Evolutionary conservation across 2,888 invertebrate species (phyloP).

Genomic region (Caenorhabditis doughertyi): DNA sequence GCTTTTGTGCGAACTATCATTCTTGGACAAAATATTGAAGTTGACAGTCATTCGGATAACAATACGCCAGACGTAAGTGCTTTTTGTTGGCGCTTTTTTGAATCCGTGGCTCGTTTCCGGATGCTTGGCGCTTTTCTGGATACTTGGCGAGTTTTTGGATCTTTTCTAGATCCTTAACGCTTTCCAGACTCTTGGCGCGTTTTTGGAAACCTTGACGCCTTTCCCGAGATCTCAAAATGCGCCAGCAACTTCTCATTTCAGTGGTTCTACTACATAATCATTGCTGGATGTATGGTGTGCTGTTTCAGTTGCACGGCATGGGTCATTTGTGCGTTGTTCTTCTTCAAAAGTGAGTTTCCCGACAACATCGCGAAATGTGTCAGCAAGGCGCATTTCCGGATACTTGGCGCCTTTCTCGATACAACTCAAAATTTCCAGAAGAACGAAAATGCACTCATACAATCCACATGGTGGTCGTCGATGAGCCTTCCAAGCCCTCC

Average conservation of each 20-base stretch:
- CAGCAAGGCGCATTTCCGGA: neutral
- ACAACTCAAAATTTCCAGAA: neutral
- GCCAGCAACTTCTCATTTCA: neutral
- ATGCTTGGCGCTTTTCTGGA: too few relatives aligned
- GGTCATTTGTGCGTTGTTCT: slow-evolving; percentile 8
- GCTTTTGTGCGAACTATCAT: too few relatives aligned
- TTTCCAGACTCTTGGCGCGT: too few relatives aligned
- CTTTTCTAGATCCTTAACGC: too few relatives aligned
- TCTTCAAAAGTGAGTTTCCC: slow-evolving; percentile 18
- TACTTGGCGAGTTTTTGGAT: too few relatives aligned
- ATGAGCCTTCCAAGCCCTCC: neutral
- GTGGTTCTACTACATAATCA: slow-evolving; percentile 17
- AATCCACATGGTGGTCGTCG: neutral
- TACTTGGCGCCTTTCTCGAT: neutral
- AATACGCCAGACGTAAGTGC: too few relatives aligned
- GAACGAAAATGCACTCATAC: slow-evolving; percentile 26
- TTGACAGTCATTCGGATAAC: too few relatives aligned
- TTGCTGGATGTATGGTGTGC: neutral
- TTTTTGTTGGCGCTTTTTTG: too few relatives aligned
- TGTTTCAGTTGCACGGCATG: slow-evolving; percentile 11
- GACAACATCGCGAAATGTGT: neutral
- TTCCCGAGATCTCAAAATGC: too few relatives aligned
- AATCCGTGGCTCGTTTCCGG: too few relatives aligned
- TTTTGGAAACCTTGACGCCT: too few relatives aligned
- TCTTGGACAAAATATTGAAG: too few relatives aligned